Evolutionary conservation across 2,113 vertebrate genomes (phyloP), one percentile per base, ranked within the genome.

Genomic region (Odobenus rosmarus): DNA sequence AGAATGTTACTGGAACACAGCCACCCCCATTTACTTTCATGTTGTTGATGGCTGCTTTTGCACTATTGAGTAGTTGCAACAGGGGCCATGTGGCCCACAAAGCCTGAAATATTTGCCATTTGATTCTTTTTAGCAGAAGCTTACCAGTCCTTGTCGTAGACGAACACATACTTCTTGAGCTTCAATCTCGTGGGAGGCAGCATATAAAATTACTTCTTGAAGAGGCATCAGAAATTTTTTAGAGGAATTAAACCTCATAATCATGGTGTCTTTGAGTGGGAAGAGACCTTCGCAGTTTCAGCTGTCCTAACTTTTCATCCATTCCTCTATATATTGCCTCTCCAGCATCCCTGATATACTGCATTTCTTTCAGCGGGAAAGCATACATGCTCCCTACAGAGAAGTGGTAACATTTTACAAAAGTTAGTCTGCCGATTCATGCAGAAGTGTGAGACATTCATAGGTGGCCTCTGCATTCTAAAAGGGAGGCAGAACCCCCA

Each of bases 171-270:
- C 59, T 55, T 71, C 4, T 77, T 28, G 88, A 72, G 71, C 46
- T 84, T 95, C 36, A 62, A 13, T 92, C 19, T 42, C 53, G 59
- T 83, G 61, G 26, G 88, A 88, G 28, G 53, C 51, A 96, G 28
- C 49, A 80, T 39, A 31, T 93, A 24, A 64, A 81, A 77, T 96
- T 96, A 84, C 33, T 69, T 93, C 53, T 93, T 90, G 62, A 82
- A 80, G 36, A 79, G 23, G 10, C 26, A 81, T 84, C 61, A 85
- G 84, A 96, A 90, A 19, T 3, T 62, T 81, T 96, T 85, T 62
- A 88, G 11, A 85, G 46, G 14, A 59, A 76, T 80, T 64, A 82
- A 72, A 61, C 15, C 46, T 42, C 77, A 49, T 88, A 72, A 86
- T 91, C 55, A 85, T 88, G 77, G 26, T 9, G 3, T 59, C 33